phyloP scores from a whole-genome alignment of 2,888 invertebrate genomes.

The Proisotoma minuta region DNA sequence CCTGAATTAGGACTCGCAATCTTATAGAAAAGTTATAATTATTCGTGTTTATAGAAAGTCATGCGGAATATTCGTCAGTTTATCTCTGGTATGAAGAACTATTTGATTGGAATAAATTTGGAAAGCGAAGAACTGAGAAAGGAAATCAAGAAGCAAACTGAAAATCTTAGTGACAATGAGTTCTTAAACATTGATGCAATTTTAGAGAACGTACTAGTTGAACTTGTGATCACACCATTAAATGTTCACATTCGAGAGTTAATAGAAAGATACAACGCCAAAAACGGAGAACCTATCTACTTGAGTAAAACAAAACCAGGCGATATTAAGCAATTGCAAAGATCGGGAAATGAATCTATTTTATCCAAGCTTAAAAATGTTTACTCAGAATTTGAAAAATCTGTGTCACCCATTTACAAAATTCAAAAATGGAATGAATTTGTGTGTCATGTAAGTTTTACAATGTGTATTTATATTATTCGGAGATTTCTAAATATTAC shows the following conservation, averaged over 20 bases:
- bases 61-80: slow-evolving; percentile 74
- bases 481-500: too few species aligned
- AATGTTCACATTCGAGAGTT: slow-evolving; percentile 76
- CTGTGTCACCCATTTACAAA: slow-evolving; percentile 42
- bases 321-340: slow-evolving; percentile 22
- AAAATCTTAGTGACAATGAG: slow-evolving; percentile 72
- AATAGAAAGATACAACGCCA: slow-evolving; percentile 57
- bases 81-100: slow-evolving; percentile 98
- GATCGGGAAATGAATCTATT: slow-evolving; percentile 17
- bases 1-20: neutral
- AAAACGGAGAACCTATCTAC: slow-evolving; percentile 53
- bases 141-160: slow-evolving; percentile 46
- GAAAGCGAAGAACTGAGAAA: slow-evolving; percentile 40
- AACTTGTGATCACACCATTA: slow-evolving; percentile 79
- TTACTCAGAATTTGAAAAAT: slow-evolving; percentile 41
- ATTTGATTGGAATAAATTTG: slow-evolving; percentile 61
- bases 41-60: slow-evolving; percentile 45
- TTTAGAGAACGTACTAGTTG: slow-evolving; percentile 88
- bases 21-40: slow-evolving; percentile 1
- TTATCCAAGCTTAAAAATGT: slow-evolving; percentile 36
- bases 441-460: slow-evolving; percentile 40
- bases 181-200: slow-evolving; percentile 94
- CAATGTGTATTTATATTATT: neutral
- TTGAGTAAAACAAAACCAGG: slow-evolving; percentile 20
- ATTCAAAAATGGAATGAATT: slow-evolving; percentile 47